Evolutionary conservation across 2,113 vertebrate genomes (phyloP), one percentile per base, ranked within the genome.

Genomic region (Stegastes partitus): DNA sequence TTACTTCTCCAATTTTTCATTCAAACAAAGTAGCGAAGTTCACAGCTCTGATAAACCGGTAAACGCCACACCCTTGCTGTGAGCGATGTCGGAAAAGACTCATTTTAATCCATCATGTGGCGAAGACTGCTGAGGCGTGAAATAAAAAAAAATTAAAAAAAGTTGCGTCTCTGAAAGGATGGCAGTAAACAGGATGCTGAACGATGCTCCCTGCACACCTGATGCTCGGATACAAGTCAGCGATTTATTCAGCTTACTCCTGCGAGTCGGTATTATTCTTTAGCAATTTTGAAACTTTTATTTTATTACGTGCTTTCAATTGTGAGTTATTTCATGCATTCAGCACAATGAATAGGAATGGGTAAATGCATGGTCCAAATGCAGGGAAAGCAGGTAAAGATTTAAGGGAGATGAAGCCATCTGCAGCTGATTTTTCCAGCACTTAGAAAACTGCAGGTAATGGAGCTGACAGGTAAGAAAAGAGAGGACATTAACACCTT

Each of bases 71-170:
- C 28, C 68, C 74, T 49, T 3, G 3, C 58, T 11, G 7, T 26
- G 25, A 83, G 74, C 28, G 0, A 56, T 65, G 74, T 49, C 39
- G 26, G 72, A 12, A 34, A 26, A 28, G 21, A 57, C 64, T 74
- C 34, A 47, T 77, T 82, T 66, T 47, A 51, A 88, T 87, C 77
- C 76, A 62, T 74, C 69, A 26, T 31, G 0, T 28, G 8, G 64
- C 5, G 39, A 55, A 54, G 49, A 50, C 28, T 19, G 77, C 83
- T 68, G 88, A 88, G 75, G 64, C 79, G 12, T 81, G 84, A 78
- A 70, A 85, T 87, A 67, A 68, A 74, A 58, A 16, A 67, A 74
- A 58, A 5, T 34, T 1, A 34, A 34, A 34, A 70, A 80, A 61
- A 28, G 37, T 79, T 73, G 49, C n/a, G 42, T 74, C 22, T 68